A percentile compares a stretch with the other conserved stretches of the same genome.
phyloP scores from a whole-genome alignment of 2,797 vertebrate species.

The Dendrocincla fuliginosa region DNA sequence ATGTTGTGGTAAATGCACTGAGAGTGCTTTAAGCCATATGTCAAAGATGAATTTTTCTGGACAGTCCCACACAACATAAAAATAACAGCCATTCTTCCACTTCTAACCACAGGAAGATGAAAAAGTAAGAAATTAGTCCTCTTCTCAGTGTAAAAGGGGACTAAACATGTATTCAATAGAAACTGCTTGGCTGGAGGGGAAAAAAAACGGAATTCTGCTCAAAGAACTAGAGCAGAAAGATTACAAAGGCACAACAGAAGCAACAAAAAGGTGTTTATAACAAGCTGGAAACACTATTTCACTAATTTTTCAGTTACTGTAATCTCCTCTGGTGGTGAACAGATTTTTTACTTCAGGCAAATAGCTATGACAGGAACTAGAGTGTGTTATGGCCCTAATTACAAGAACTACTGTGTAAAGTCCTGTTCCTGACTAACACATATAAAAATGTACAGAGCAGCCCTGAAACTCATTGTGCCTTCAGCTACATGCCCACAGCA shows the following conservation, averaged over 20 bases:
- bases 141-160: neutral
- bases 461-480: neutral
- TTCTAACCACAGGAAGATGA: neutral
- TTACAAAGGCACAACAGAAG: neutral
- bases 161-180: neutral
- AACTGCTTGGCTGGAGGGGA: neutral
- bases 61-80: neutral
- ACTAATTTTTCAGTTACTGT: neutral
- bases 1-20: neutral
- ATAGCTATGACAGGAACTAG: neutral
- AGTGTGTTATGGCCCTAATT: neutral
- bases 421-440: neutral
- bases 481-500: neutral
- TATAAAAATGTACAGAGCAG: neutral
- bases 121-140: neutral
- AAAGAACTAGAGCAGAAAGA: neutral
- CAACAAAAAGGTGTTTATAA: neutral
- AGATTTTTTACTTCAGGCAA: neutral
- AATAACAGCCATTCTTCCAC: neutral
- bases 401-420: neutral
- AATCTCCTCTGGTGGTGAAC: neutral
- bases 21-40: neutral
- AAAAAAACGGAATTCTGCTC: neutral
- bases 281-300: neutral
- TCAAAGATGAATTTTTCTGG: neutral